Base-by-base conservation (phyloP, 2,797 vertebrate species). In the Coregonus sp. region DNA sequence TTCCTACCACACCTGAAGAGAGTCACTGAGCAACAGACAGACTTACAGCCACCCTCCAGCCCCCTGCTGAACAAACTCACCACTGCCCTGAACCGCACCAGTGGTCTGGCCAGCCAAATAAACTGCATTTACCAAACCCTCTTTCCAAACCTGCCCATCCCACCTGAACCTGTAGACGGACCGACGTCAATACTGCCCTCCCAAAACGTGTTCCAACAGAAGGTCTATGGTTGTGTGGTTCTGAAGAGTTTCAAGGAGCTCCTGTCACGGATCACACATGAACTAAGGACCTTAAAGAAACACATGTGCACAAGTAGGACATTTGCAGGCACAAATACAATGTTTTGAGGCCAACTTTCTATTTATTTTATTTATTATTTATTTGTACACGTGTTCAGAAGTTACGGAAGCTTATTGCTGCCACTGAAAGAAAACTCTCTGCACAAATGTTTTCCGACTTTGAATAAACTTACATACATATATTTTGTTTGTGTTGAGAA, bases 161-260 rank as follows among this genome's bases (percentile, higher is more conserved):
- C 87, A 4, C 88, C 86, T 0, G 91, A 93, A 67, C 92, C 91
- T 0, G 88, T 86, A 1, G 87, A 81, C 4, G 84, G 84, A 4
- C 84, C 92, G 0, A 92, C 92, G 0, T 81, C 82, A 65, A 84
- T 92, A 72, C 92, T 91, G 15, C 90, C 89, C 0, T 75, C 93
- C 9, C 92, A 92, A 85, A 95, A 94, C 35, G 54, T 88, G 75
- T 95, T 95, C 88, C 94, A 95, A 88, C 94, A 95, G 88, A 95
- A 95, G 84, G 89, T 94, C 37, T 95, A 95, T 1, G 94, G 94
- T 74, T 95, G 94, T 5, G 90, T 86, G 74, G 90, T 95, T 50
- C 89, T 95, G 81, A 93, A 90, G 72, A 92, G 85, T 74, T 93
- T 92, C 84, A 89, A 88, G 76, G 84, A 92, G 72, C 84, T 95